Conservation (phyloP, 2,888 invertebrate species). For the Drosophila merina region DNA sequence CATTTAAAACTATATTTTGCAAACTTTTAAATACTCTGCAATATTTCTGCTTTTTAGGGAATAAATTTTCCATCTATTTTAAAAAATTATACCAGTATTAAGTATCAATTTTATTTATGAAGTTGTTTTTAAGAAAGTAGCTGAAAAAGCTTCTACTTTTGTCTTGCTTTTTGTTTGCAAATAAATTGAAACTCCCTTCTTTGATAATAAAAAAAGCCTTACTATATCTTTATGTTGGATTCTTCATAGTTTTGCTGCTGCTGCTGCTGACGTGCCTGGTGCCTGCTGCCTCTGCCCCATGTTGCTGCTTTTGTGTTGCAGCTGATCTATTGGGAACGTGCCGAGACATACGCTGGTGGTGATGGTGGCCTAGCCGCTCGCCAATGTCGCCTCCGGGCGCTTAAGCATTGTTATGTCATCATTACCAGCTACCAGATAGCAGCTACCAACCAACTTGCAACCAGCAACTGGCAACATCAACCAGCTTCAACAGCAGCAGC, state of each 20-base stretch:
- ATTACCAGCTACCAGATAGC: slow-evolving; percentile 62
- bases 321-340: slow-evolving; percentile 76
- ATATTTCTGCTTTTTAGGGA: no score
- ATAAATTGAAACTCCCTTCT: slow-evolving; percentile 77
- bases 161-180: slow-evolving; percentile 58
- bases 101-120: no score
- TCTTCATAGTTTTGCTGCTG: slow-evolving; percentile 40
- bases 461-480: slow-evolving; percentile 44
- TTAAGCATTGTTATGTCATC: slow-evolving; percentile 78
- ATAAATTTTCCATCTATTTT: no score
- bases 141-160: background rate
- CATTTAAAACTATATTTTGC: no score
- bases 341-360: slow-evolving; percentile 65
- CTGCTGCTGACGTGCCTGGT: slow-evolving; percentile 25
- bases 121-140: no score
- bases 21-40: no score
- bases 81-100: no score
- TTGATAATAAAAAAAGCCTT: slow-evolving; percentile 62
- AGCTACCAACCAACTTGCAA: slow-evolving; percentile 27
- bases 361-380: slow-evolving; percentile 46
- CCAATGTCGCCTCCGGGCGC: slow-evolving; percentile 70
- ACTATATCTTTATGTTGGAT: background rate
- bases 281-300: slow-evolving; percentile 15
- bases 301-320: slow-evolving; percentile 22
- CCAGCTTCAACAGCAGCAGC: slow-evolving; percentile 22